Evolutionary conservation across 1,140 invertebrate genomes (phyloP), one percentile per base, ranked within the genome.

Genomic region (Oryctes rhinoceros): DNA sequence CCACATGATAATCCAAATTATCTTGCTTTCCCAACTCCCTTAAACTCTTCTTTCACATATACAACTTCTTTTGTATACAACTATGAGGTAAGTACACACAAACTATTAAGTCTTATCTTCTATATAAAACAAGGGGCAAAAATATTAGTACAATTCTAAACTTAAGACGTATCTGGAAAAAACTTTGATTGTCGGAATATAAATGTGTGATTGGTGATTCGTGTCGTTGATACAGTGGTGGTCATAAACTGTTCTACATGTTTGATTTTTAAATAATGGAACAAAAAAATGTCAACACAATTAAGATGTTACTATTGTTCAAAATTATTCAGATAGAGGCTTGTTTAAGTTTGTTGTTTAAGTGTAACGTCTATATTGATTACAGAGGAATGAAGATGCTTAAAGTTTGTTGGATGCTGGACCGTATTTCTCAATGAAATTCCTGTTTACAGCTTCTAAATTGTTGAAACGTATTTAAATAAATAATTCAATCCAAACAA

Each of bases 1-100:
- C 82, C 79, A 81, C 80, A 80, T 71, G 13, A 35, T 71, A 71
- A 71, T 71, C 65, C 20, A 71, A 71, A 71, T 71, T 71, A 71
- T 71, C 65, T 71, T 71, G 65, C 65, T 71, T 71, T 71, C 65
- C 65, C 65, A 71, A 71, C 65, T 71, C 65, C 65, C 65, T 71
- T 71, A 37, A 71, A 71, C 65, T 71, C 65, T 71, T 71, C 65
- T 24, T 71, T 30, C 13, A 24, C 24, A 71, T 37, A 71, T 35
- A 30, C 11, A 11, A 37, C 4, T 71, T 71, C 35, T 30, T 71
- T 71, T 71, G 20, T 71, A 35, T 13, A 30, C 24, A 71, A 71
- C 24, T 4, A 71, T 71, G 20, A 35, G 24, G 35, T 37, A 71
- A 35, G 65, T 35, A 71, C 24, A 35, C 20, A 35, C 13, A 71